A percentile compares a stretch with the other conserved stretches of the same genome.
Evolutionary conservation across 2,113 vertebrate genomes (phyloP).

Genomic region (Miniopterus natalensis): DNA sequence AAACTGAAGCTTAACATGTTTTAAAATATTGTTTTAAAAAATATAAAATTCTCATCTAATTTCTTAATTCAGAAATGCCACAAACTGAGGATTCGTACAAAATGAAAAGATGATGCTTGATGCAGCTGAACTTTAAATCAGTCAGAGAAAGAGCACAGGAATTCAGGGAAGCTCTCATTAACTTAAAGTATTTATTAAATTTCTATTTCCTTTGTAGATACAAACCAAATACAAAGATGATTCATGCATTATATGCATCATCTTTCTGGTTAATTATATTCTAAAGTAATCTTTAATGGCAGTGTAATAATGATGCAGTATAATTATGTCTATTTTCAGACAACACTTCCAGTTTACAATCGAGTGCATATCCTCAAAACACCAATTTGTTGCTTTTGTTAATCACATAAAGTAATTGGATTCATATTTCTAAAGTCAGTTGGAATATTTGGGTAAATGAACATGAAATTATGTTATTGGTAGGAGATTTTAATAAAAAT

Average conservation of each 20-base stretch:
- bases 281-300: conserved; percentile 57
- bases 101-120: conserved; percentile 34
- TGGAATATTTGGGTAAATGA: conserved; percentile 37
- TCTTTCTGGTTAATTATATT: conserved; percentile 72
- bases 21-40: conserved; percentile 56
- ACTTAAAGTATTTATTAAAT: conserved; percentile 62
- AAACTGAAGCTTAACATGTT: background rate
- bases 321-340: conserved; percentile 72
- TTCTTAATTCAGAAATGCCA: conserved; percentile 51
- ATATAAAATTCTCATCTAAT: conserved; percentile 59
- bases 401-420: conserved; percentile 35
- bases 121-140: conserved; percentile 43
- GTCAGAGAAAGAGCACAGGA: background rate
- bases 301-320: conserved; percentile 41
- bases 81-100: conserved; percentile 29
- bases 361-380: background rate
- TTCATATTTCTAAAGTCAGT: conserved; percentile 57
- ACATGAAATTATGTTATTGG: background rate
- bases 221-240: conserved; percentile 44
- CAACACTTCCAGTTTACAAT: conserved; percentile 34
- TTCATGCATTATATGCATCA: conserved; percentile 32
- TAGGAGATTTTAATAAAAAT: conserved; percentile 34
- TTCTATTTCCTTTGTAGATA: conserved; percentile 39
- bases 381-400: conserved; percentile 14
- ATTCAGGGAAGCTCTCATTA: conserved; percentile 28